Evolutionary conservation across 2,888 invertebrate genomes (phyloP), one percentile per base, ranked within the genome.

Genomic region (Drosophila kanekoi): DNA sequence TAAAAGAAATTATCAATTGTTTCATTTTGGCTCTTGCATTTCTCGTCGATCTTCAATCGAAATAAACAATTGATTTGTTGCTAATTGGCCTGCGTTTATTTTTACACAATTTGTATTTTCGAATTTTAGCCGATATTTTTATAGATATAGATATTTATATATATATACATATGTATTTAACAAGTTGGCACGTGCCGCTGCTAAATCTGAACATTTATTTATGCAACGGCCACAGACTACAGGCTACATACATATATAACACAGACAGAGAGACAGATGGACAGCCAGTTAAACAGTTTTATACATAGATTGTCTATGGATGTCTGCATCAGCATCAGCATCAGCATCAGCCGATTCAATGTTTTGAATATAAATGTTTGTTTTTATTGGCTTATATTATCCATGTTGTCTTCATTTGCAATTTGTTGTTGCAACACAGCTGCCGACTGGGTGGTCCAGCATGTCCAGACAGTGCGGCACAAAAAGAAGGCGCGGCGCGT

Each of bases 111-210:
- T 48, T 45, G 44, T 40, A 59, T 71, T 71, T 43, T 48, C 44
- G 51, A 43, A 60, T 58, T 51, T 60, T 51, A 54, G 44, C 38
- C 35, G 37, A 48, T 74, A 57, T 59, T 40, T 60, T 28, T 41
- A 59, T 40, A 67, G 33, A 63, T 65, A 52, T 37, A 37, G 37
- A 37, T 20, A 28, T 54, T 14, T 35, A 48, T 38, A 56, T 38
- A 61, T 64, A 75, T 63, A 52, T 70, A 41, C 43, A 77, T 38
- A 77, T 75, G 77, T 77, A 77, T 83, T 66, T 49, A 66, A 77
- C 77, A 62, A 58, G 61, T 59, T 75, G 87, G 85, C 81, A 82
- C 81, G 81, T 87, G 81, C 87, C 85, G 48, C 67, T 45, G 62
- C 81, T 81, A 87, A 78, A 84, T 78, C 64, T 49, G 87, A 66